Base-by-base conservation (phyloP, 2,113 vertebrate species). In the Sebastes fasciatus region DNA sequence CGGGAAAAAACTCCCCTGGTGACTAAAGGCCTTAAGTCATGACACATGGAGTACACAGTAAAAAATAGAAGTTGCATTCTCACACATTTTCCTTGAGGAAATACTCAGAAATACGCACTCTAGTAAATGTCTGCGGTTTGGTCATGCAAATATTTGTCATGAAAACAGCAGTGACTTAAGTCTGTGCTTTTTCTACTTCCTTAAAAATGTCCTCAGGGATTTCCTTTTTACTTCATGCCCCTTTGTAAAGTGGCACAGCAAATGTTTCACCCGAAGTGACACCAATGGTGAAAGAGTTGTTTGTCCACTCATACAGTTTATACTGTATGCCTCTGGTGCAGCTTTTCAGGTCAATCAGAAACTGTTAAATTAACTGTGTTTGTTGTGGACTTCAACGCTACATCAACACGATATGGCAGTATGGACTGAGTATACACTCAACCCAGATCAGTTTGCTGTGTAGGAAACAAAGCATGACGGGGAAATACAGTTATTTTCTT, bases 181-280 rank as follows among this genome's bases (percentile, higher is more conserved):
- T 55, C 23, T 74, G 17, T 52, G 42, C 16, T 77, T 87, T 76
- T 74, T 48, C 21, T 42, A 71, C 63, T 79, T 74, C 67, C 48
- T 57, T 43, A 76, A 72, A 66, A 51, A 14, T n/a, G 3, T 14
- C 26, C 14, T 40, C 1, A 11, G 76, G 55, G 69, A 52, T 11
- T 70, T 70, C 57, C 46, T 61, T 21, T 14, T 12, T 57, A 49
- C 26, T 45, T 62, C 45, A 71, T 23, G 13, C 6, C 17, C 43
- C 40, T 58, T 12, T n/a, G 7, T 14, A 2, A 61, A 51, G 54
- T 17, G 34, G 1, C 13, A 43, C 8, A 26, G 34, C 63, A 64
- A 7, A n/a, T 26, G 10, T 67, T 34, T 52, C 43, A 14, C 9
- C 43, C 23, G 2, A 66, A 16, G 23, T 55, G 1, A 58, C 52